A percentile compares a stretch with the other conserved stretches of the same genome.
These are phyloP conservation scores for Isaurus tuberculatus DNA, from an alignment of 92 coral and sea anemone genomes.

Conservation along the genomic window DNA sequence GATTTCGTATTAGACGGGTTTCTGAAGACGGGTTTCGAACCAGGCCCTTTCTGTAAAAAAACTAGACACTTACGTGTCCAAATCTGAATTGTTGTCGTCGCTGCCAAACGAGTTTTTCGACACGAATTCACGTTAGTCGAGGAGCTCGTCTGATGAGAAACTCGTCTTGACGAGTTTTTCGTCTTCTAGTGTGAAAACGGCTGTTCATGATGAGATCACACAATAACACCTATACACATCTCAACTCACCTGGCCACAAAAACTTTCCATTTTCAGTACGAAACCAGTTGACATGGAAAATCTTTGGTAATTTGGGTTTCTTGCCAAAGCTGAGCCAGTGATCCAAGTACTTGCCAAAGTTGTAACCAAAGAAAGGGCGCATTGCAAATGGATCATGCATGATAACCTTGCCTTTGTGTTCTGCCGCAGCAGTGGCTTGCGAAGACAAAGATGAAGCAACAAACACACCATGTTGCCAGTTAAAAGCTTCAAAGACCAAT, in stretches of 20 bases:
- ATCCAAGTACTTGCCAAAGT: slow-evolving; percentile 86
- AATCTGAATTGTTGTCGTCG: too few species aligned
- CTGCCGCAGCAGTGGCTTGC: slow-evolving; percentile 96
- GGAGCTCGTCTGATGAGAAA: too few species aligned
- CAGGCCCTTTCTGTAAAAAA: not conserved
- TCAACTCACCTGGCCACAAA: slow-evolving; percentile 91
- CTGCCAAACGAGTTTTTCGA: too few species aligned
- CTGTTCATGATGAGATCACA: not conserved
- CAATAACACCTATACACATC: not conserved
- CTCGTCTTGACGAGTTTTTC: too few species aligned
- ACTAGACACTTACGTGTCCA: not conserved
- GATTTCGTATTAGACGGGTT: too few species aligned
- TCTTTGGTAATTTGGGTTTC: slow-evolving; percentile 78
- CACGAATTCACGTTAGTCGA: too few species aligned
- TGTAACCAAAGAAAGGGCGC: slow-evolving; percentile 97
- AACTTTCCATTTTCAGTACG: slow-evolving; percentile 79
- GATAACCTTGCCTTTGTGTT: slow-evolving; percentile 80
- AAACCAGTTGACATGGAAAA: slow-evolving; percentile 99
- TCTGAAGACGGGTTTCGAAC: too few species aligned
- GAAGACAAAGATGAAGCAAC: slow-evolving; percentile 94
- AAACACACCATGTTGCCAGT: slow-evolving; percentile 98
- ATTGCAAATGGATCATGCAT: slow-evolving; percentile 99
- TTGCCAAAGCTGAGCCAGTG: slow-evolving; percentile 90
- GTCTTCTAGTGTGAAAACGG: too few species aligned
- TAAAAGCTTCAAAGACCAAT: slow-evolving; percentile 85